Base-by-base conservation (phyloP, 2,888 invertebrate genomes). In the Phytoseiulus persimilis region DNA sequence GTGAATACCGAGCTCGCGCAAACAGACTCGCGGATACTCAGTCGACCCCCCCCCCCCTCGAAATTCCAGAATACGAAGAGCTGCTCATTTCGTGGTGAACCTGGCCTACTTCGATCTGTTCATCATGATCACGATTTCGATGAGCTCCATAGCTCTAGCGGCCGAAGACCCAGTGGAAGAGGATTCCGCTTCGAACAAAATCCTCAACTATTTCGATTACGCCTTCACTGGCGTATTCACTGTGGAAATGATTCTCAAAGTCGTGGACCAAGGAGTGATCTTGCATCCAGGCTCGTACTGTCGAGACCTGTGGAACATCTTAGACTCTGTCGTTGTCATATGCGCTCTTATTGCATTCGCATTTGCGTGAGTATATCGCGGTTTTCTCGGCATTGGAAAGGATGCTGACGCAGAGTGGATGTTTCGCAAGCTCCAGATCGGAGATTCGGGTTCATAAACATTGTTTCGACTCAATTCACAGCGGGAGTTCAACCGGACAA, bases 151-250 rank as follows among this genome's bases (percentile, higher is more conserved):
- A 94, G 98, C 99, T 92, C 95, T 99, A 94, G 99, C 99, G 91
- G 98, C 98, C 92, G 99, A 99, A 94, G 98, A 99, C 94, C 99
- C 99, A 91, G 98, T 99, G 92, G 95, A 95, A 92, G 99, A 99
- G 94, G 94, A 96, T 91, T 97, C 95, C 91, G 93, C 93, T 92
- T 95, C 96, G 93, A 99, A 99, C 94, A 94, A 94, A 92, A 95
- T 98, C 92, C 95, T 99, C 92, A 97, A 98, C 94, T 96, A 96
- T 94, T 97, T 99, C 94, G 99, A 99, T 95, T 98, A 98, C 94
- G 98, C 98, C 93, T 99, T 99, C 95, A 99, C 99, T 92, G 97
- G 98, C 92, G 99, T 99, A 92, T 99, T 99, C 94, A 98, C 99
- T 91, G 95, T 99, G 93, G 99, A 99, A 94, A 98, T 99, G 98